A percentile compares a stretch with the other conserved stretches of the same genome.
Evolutionary conservation across 2,113 vertebrate species (phyloP).

Genomic region (Dendrocopos noguchii): DNA sequence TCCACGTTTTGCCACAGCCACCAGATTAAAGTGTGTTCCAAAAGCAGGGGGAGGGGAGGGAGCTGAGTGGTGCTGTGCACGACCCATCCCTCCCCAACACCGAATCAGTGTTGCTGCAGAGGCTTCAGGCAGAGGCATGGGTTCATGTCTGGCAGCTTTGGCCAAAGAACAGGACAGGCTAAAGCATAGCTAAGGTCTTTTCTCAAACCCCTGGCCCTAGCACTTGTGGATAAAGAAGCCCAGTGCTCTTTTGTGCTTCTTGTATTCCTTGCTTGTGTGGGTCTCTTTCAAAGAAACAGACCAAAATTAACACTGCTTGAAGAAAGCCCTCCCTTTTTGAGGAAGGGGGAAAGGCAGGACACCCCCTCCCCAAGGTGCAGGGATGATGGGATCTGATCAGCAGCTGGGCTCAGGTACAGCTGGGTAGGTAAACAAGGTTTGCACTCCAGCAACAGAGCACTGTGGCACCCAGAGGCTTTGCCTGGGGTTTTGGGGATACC

Average conservation of each 20-base stretch:
- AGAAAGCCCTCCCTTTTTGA: background rate
- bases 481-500: background rate
- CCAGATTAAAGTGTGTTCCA: rapidly evolving
- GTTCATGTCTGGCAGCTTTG: rapidly evolving
- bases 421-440: rapidly evolving
- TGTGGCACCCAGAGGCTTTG: rapidly evolving
- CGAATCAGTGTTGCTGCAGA: background rate
- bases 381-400: rapidly evolving
- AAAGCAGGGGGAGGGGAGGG: background rate
- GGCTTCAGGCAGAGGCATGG: background rate
- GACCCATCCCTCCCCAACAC: background rate
- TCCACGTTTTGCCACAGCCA: background rate
- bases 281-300: background rate
- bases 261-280: background rate
- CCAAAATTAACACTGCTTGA: background rate
- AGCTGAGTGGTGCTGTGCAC: rapidly evolving
- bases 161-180: background rate
- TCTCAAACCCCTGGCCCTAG: background rate
- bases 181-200: background rate
- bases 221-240: background rate
- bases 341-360: background rate
- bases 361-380: rapidly evolving
- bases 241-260: background rate
- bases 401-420: background rate
- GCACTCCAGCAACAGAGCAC: background rate